phyloP scores from a whole-genome alignment of 2,888 invertebrate genomes.

The Sinelater perroti region DNA sequence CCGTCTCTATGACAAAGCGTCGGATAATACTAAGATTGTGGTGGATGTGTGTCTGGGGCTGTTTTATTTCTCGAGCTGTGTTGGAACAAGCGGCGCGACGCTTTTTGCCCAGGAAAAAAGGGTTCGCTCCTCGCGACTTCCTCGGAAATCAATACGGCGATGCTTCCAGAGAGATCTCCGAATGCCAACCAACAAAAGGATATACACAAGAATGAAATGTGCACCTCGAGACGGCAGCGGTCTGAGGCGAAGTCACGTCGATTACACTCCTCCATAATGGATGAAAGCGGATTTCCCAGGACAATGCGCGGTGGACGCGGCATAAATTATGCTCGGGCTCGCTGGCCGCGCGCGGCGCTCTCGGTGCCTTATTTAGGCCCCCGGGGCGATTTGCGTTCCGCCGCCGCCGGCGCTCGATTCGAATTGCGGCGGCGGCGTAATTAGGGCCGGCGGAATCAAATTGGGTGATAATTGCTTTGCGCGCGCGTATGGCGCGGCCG shows the following conservation, averaged over 20 bases:
- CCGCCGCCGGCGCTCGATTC: slow-evolving; percentile 28
- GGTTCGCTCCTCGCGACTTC: slow-evolving; percentile 8
- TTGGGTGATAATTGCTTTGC: slow-evolving; percentile 32
- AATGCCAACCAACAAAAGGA: slow-evolving; percentile 18
- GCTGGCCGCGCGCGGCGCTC: slow-evolving; percentile 15
- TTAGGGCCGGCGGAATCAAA: slow-evolving; percentile 36
- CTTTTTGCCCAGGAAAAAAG: slow-evolving; percentile 6
- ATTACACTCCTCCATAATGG: slow-evolving; percentile 49
- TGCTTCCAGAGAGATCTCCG: slow-evolving; percentile 18
- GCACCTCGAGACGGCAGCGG: slow-evolving; percentile 36
- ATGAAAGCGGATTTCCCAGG: slow-evolving; percentile 50
- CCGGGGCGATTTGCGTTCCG: slow-evolving; percentile 33
- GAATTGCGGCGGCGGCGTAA: slow-evolving; percentile 23
- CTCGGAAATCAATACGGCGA: slow-evolving; percentile 17
- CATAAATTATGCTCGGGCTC: slow-evolving; percentile 45
- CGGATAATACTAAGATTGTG: slow-evolving; percentile 10
- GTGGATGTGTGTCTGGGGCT: neutral
- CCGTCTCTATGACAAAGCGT: too few relatives aligned
- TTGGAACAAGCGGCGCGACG: slow-evolving; percentile 7
- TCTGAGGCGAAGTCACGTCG: slow-evolving; percentile 45
- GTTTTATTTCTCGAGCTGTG: slow-evolving; percentile 12
- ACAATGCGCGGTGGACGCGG: slow-evolving; percentile 48
- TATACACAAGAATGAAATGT: slow-evolving; percentile 32
- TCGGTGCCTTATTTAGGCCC: slow-evolving; percentile 42
- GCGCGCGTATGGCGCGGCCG: slow-evolving; percentile 13